These are phyloP conservation scores for Hymenochirus boettgeri DNA, from an alignment of 2,113 vertebrate genomes.

Conservation along the genomic window DNA sequence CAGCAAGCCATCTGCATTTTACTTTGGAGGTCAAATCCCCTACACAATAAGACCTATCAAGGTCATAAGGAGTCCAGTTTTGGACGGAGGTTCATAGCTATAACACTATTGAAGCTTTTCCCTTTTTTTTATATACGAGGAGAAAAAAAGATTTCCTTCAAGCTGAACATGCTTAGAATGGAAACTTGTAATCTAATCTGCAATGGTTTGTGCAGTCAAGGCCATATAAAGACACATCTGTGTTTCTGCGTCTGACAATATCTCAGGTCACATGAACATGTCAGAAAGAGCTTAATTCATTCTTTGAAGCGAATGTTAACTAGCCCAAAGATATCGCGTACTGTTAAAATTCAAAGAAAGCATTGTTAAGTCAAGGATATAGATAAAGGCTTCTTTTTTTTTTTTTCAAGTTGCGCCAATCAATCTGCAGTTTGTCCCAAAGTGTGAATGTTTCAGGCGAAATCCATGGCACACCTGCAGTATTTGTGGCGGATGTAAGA, in stretches of 20 bases:
- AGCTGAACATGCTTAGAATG: too few relatives aligned
- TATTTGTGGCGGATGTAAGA: constrained; percentile 4
- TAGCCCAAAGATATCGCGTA: constrained; percentile 6
- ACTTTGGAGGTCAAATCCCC: too few relatives aligned
- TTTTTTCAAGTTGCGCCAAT: constrained; percentile 29
- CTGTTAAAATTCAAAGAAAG: constrained; percentile 24
- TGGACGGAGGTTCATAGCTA: too few relatives aligned
- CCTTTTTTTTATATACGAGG: too few relatives aligned
- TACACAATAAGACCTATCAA: too few relatives aligned
- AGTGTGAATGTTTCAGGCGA: constrained; percentile 32
- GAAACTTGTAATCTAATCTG: too few relatives aligned
- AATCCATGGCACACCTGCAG: constrained; percentile 28
- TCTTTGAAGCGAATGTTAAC: constrained; percentile 14
- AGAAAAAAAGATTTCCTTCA: too few relatives aligned
- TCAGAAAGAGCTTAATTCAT: constrained; percentile 21
- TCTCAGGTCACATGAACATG: constrained; percentile 9
- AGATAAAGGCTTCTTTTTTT: constrained; percentile 34
- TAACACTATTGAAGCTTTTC: too few relatives aligned
- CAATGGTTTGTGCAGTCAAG: not conserved
- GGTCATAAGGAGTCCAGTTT: too few relatives aligned
- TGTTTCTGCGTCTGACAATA: not conserved
- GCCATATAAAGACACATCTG: not conserved
- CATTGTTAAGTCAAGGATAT: constrained; percentile 12
- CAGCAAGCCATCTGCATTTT: too few relatives aligned
- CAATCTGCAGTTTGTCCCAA: constrained; percentile 33